Percentiles rank a stretch among this genome's conserved stretches.
Evolutionary conservation across 2,888 invertebrate genomes (phyloP).

Genomic region (Tubulanus polymorphus): DNA sequence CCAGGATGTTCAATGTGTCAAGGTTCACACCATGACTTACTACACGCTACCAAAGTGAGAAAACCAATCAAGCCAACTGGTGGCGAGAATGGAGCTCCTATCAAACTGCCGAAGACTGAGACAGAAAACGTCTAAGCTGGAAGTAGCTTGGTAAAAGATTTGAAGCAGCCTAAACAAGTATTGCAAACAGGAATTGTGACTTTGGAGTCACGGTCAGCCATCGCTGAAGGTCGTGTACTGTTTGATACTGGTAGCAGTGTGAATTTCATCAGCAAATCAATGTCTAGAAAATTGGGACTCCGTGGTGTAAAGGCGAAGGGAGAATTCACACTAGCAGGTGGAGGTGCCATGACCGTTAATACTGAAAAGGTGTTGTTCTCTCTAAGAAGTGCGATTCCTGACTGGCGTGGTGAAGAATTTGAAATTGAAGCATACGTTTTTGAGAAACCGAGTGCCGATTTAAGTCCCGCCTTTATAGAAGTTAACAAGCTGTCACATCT

Average conservation of each 20-base stretch:
- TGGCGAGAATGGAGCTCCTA: too few relatives aligned
- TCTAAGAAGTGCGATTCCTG: neutral
- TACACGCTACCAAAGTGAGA: too few relatives aligned
- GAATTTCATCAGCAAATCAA: neutral
- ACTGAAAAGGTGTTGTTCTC: neutral
- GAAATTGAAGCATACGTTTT: neutral
- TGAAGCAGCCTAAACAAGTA: neutral
- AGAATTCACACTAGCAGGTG: neutral
- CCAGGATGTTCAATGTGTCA: too few relatives aligned
- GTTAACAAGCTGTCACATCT: neutral
- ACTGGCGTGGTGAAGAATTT: neutral
- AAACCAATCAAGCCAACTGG: too few relatives aligned
- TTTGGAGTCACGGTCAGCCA: neutral
- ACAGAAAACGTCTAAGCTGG: neutral
- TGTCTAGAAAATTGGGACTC: neutral
- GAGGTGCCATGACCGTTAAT: neutral
- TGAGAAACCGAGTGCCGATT: neutral
- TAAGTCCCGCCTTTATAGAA: neutral
- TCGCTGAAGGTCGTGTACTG: neutral
- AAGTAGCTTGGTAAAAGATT: neutral
- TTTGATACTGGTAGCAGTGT: neutral
- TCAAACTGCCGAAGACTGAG: too few relatives aligned
- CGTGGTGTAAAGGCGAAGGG: neutral
- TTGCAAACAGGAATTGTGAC: neutral
- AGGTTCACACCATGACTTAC: too few relatives aligned